A percentile compares a stretch with the other conserved stretches of the same genome.
These are phyloP conservation scores for Mionectes macconnelli DNA, from an alignment of 2,113 vertebrate species.

Conservation along the genomic window DNA sequence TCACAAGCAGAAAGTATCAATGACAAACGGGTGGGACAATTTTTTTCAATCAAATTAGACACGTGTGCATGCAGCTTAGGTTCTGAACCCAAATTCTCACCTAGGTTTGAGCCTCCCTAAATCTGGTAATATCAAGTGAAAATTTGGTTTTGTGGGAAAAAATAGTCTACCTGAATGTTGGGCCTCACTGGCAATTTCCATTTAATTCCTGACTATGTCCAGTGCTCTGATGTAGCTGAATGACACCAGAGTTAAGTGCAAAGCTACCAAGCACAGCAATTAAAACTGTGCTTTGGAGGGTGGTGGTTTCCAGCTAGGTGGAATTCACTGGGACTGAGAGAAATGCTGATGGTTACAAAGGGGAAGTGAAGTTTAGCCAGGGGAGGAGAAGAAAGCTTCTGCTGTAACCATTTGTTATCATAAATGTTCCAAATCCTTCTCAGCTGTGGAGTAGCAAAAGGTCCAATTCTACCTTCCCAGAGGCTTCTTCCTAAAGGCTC, in stretches of 20 bases:
- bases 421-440: background rate
- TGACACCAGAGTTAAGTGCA: background rate
- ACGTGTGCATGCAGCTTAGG: background rate
- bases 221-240: background rate
- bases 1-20: background rate
- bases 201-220: background rate
- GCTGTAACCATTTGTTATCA: background rate
- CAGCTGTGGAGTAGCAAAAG: background rate
- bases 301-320: background rate
- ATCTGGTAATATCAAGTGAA: background rate
- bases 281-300: background rate
- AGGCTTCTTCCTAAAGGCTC: background rate
- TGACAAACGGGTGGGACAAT: accelerated
- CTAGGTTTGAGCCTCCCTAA: background rate
- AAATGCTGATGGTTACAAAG: background rate
- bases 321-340: background rate
- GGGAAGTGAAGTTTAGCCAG: background rate
- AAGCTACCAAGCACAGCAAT: background rate
- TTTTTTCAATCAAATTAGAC: background rate
- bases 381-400: background rate
- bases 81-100: background rate
- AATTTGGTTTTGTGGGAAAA: background rate
- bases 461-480: background rate
- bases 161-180: background rate
- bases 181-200: background rate